phyloP scores from a whole-genome alignment of 1,140 invertebrate species.

The Lordiphosa stackelbergi region DNA sequence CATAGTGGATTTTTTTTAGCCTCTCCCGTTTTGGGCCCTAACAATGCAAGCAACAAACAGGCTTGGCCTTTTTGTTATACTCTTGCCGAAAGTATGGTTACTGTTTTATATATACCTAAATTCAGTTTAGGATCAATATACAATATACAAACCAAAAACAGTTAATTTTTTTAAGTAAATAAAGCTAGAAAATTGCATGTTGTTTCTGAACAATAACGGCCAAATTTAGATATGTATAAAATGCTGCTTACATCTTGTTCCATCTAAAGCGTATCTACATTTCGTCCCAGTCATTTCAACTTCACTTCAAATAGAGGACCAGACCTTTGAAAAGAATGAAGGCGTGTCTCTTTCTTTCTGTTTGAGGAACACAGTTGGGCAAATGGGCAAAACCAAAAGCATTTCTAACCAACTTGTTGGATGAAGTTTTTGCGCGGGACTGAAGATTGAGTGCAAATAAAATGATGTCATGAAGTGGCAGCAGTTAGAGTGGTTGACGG shows the following conservation, averaged over 20 bases:
- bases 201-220: no score
- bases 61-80: conserved; percentile 52
- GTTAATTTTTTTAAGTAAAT: no score
- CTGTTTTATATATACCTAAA: no score
- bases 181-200: no score
- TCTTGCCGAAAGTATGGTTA: background rate
- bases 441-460: conserved; percentile 71
- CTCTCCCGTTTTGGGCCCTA: conserved; percentile 2
- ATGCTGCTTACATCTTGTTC: no score
- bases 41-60: conserved; percentile 28
- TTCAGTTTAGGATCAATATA: no score
- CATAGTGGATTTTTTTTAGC: conserved; percentile 2
- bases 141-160: no score
- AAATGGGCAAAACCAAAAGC: conserved; percentile 63
- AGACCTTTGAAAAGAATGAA: conserved; percentile 20
- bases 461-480: conserved; percentile 70
- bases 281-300: background rate
- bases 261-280: no score
- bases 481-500: conserved; percentile 11
- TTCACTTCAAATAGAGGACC: conserved; percentile 13
- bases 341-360: conserved; percentile 27
- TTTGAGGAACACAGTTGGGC: conserved; percentile 24
- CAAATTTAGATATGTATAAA: no score
- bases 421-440: conserved; percentile 36
- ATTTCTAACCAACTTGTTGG: conserved; percentile 60